Evolutionary conservation across 2,888 invertebrate genomes (phyloP).

Genomic region (Acrobasis suavella): DNA sequence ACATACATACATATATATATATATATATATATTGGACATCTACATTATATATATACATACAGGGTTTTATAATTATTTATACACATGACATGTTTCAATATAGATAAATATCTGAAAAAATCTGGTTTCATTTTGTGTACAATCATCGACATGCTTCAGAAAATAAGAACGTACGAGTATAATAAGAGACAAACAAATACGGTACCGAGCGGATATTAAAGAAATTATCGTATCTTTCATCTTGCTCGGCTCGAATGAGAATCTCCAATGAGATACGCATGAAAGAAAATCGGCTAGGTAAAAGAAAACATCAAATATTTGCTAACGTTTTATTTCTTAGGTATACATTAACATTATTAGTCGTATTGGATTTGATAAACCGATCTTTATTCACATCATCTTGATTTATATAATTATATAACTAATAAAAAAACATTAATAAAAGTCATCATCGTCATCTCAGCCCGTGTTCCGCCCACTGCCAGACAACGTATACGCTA

Average conservation of each 20-base stretch:
- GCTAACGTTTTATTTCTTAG: constrained; percentile 21
- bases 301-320: constrained; percentile 19
- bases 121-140: not conserved
- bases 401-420: not conserved
- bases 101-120: not conserved
- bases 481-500: too few relatives aligned
- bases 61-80: too few relatives aligned
- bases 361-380: not conserved
- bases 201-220: constrained; percentile 35
- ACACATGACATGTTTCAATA: not conserved
- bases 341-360: constrained; percentile 21
- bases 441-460: too few relatives aligned
- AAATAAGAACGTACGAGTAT: not conserved
- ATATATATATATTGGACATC: too few relatives aligned
- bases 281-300: constrained; percentile 7
- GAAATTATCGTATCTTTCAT: constrained; percentile 26
- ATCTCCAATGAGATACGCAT: constrained; percentile 11
- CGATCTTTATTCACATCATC: not conserved
- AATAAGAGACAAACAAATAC: constrained; percentile 24
- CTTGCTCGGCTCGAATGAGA: not conserved
- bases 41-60: too few relatives aligned
- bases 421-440: too few relatives aligned
- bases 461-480: too few relatives aligned
- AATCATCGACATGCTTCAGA: not conserved
- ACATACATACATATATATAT: too few relatives aligned